Conservation (phyloP, 1,140 invertebrate species). For the Leptoteleia sp. region DNA sequence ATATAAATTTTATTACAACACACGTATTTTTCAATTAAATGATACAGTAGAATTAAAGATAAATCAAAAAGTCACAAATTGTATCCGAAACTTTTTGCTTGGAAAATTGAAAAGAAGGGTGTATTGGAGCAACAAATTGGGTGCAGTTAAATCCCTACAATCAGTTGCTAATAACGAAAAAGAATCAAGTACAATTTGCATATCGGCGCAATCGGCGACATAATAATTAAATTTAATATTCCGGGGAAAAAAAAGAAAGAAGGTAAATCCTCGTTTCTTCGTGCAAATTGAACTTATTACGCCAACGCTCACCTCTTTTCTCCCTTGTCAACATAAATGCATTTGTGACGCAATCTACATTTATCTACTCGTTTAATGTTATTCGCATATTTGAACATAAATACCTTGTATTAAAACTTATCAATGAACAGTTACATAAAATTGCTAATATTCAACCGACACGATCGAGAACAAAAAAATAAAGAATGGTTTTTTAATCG, state of each 20-base stretch:
- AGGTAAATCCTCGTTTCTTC: slow-evolving; percentile 8
- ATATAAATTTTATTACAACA: too few species aligned
- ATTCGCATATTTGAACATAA: too few species aligned
- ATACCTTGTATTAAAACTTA: too few species aligned
- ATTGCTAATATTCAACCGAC: too few species aligned
- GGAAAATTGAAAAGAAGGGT: too few species aligned
- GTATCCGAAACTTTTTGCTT: too few species aligned
- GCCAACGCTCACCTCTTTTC: slow-evolving; percentile 7
- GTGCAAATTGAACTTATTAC: slow-evolving; percentile 16
- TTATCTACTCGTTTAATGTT: neutral
- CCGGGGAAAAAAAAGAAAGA: slow-evolving; percentile 30
- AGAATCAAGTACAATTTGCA: slow-evolving; percentile 43
- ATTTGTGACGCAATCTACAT: slow-evolving; percentile 3
- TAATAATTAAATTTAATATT: slow-evolving; percentile 39
- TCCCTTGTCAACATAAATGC: slow-evolving; percentile 26
- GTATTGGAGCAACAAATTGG: too few species aligned
- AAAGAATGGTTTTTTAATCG: too few species aligned
- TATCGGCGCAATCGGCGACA: slow-evolving; percentile 25
- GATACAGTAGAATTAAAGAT: too few species aligned
- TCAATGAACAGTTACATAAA: too few species aligned
- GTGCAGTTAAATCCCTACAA: slow-evolving; percentile 17
- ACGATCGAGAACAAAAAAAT: too few species aligned
- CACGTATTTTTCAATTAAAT: too few species aligned
- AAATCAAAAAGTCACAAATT: slow-evolving; percentile 1
- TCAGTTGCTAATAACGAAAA: slow-evolving; percentile 41